These are phyloP conservation scores for Xiphydria camelus DNA, from an alignment of 2,888 invertebrate species.

Conservation along the genomic window DNA sequence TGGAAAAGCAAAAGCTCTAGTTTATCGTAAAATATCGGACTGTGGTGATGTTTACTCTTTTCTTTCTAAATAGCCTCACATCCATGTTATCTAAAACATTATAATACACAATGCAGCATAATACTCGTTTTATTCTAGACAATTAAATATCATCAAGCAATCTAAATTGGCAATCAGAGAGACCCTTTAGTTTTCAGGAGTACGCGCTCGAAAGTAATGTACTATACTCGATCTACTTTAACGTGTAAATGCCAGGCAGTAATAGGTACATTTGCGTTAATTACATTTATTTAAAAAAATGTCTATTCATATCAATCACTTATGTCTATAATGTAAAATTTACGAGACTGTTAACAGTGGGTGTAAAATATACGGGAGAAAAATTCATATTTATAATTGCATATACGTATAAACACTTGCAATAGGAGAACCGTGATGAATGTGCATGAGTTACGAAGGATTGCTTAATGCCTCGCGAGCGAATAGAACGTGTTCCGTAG, in stretches of 20 bases:
- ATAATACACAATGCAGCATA: conserved; percentile 32
- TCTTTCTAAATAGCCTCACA: conserved; percentile 29
- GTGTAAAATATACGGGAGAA: conserved; percentile 25
- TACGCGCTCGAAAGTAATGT: background rate
- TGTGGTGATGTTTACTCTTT: conserved; percentile 15
- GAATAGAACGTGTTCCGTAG: too few species aligned
- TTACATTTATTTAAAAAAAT: conserved; percentile 17
- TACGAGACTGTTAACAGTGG: conserved; percentile 30
- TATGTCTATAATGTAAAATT: conserved; percentile 34
- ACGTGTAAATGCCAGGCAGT: conserved; percentile 11
- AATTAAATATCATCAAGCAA: too few species aligned
- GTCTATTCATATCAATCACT: conserved; percentile 21
- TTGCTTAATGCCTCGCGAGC: too few species aligned
- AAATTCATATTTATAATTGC: conserved; percentile 20
- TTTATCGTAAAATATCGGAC: conserved; percentile 25
- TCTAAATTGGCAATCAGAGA: conserved; percentile 3
- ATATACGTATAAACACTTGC: conserved; percentile 19
- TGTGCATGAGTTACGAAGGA: conserved; percentile 5
- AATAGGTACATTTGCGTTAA: conserved; percentile 7
- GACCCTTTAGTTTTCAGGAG: conserved; percentile 6
- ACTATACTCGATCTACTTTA: conserved; percentile 2
- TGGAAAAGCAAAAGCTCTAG: conserved; percentile 43
- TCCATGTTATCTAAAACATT: conserved; percentile 29
- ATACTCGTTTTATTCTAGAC: conserved; percentile 29
- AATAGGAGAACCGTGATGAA: too few species aligned